These are phyloP conservation scores for Bufo gargarizans DNA, from an alignment of 2,113 vertebrate species.

Conservation along the genomic window DNA sequence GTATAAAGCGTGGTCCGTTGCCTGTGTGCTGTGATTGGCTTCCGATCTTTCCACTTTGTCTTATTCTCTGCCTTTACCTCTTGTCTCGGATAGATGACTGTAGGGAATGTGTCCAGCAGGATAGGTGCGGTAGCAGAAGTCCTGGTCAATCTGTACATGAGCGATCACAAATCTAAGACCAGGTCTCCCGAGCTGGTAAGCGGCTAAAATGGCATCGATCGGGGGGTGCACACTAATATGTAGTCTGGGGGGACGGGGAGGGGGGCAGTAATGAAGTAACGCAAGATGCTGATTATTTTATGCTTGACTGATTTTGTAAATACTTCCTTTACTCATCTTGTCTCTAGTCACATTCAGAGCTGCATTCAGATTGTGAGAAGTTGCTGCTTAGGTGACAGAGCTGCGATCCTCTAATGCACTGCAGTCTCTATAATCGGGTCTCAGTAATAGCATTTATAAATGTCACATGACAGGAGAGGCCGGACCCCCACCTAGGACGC, in stretches of 20 bases:
- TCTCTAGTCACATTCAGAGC: background rate
- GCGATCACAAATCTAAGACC: constrained; percentile 89
- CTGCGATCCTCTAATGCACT: no score
- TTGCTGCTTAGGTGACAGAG: background rate
- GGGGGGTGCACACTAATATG: background rate
- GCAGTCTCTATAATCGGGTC: no score
- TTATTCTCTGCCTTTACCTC: constrained; percentile 64
- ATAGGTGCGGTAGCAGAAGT: constrained; percentile 92
- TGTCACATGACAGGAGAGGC: no score
- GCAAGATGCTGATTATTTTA: background rate
- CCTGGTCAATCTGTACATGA: constrained; percentile 93
- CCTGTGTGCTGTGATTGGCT: background rate
- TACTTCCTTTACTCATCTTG: background rate
- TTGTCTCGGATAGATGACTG: constrained; percentile 80
- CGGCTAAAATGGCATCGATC: background rate
- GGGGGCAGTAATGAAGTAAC: background rate
- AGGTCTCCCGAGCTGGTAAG: constrained; percentile 85
- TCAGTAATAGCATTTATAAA: no score
- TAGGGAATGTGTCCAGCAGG: constrained; percentile 88
- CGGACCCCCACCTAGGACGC: no score
- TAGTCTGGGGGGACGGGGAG: background rate
- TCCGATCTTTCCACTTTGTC: background rate
- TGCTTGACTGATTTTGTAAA: background rate
- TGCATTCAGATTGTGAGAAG: background rate
- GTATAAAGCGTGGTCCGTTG: background rate